Percentiles rank a stretch among this genome's conserved stretches.
phyloP scores from a whole-genome alignment of 2,797 vertebrate species.

The Poecilia picta region DNA sequence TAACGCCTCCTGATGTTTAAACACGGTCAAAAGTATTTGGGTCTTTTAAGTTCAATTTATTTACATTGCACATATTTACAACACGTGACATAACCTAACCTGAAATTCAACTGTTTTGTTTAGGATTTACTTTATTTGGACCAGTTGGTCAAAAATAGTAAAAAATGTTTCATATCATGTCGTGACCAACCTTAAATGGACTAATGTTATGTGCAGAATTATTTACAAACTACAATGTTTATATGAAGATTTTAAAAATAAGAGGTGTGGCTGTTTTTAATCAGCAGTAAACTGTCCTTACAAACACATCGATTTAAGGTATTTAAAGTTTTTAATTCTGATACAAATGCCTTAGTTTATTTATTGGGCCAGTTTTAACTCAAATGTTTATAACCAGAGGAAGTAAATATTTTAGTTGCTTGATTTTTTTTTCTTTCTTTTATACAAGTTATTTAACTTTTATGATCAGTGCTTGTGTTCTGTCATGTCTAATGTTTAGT shows the following conservation, averaged over 20 bases:
- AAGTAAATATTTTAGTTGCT: background rate
- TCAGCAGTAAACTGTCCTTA: background rate
- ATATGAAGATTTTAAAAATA: background rate
- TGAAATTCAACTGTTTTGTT: background rate
- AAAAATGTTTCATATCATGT: background rate
- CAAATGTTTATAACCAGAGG: background rate
- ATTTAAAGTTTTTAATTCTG: conserved; percentile 17
- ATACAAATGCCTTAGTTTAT: conserved; percentile 28
- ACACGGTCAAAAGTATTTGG: background rate
- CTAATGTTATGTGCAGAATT: background rate
- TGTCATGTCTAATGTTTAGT: background rate
- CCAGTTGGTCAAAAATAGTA: background rate
- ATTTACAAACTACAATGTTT: background rate
- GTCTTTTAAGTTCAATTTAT: background rate
- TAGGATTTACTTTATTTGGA: background rate
- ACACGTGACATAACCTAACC: background rate
- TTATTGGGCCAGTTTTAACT: background rate
- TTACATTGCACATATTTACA: background rate
- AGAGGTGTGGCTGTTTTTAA: background rate
- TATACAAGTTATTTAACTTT: background rate
- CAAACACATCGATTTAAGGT: conserved; percentile 14
- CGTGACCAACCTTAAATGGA: background rate
- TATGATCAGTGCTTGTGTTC: background rate
- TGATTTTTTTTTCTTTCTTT: background rate
- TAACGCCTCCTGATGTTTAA: background rate